Base-by-base conservation (phyloP, 2,888 invertebrate genomes). In the Melitaea athalia region DNA sequence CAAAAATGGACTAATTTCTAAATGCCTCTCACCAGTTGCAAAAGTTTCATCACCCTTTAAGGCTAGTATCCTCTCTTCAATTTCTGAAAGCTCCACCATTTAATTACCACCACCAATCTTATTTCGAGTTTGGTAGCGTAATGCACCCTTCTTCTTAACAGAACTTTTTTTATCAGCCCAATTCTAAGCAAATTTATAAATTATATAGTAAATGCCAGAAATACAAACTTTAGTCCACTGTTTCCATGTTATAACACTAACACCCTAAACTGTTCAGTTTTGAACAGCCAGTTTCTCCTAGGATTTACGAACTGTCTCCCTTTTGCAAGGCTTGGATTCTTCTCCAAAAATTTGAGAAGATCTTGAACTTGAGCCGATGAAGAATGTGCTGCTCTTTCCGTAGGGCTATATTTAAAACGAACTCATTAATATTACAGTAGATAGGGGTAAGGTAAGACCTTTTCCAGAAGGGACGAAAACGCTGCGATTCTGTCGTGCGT, bases 101-200 rank as follows among this genome's bases (percentile, higher is more conserved):
- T 24, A 1, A 24, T 24, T 24, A 24, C 24, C 53, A 59, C 65
- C 59, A 59, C 60, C 60, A 52, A 52, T 52, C 42, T 59, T 49
- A 38, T 59, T 24, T 17, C 60, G 33, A 5, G 52, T 33, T 10
- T 12, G 49, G 42, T 8, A 65, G 14, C 60, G 59, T 17, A 59
- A 14, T 11, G 59, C 65, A 8, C 24, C 59, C 49, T 63, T 57
- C 53, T 67, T 63, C 24, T 57, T 57, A 12, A 67, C 49, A 12
- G 50, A 59, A 50, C 59, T 65, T 24, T 65, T 64, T 59, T 65
- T 59, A 50, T 59, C 65, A 47, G 59, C 52, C 65, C 65, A 65
- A 65, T 68, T 52, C 61, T 14, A 53, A 64, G 50, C 17, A 62
- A 11, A 31, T 31, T 24, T 11, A 43, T 15, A 24, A 47, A 67